Percentiles rank a stretch among this genome's conserved stretches.
Evolutionary conservation across 2,888 invertebrate species (phyloP).

Genomic region (Melinaea menophilus): DNA sequence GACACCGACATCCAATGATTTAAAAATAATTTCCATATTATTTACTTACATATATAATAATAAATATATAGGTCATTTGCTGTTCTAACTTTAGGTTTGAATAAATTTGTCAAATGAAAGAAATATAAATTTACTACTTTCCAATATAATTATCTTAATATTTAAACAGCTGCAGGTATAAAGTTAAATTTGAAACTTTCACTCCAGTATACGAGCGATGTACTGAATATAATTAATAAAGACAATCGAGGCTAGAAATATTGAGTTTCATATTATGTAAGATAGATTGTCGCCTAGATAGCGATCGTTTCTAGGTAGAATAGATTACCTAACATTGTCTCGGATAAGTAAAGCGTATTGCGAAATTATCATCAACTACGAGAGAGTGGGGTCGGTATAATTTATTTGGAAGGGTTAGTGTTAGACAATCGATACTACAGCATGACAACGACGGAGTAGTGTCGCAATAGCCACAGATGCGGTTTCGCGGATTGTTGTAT

Average conservation of each 20-base stretch:
- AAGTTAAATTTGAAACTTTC: constrained; percentile 3
- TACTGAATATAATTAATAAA: constrained; percentile 3
- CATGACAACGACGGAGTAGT: constrained; percentile 21
- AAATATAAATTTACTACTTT: no score
- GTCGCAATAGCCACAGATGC: constrained; percentile 38
- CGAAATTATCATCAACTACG: constrained; percentile 23
- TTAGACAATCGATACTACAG: constrained; percentile 10
- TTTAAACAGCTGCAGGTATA: not conserved
- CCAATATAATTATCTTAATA: no score
- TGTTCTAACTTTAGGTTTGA: no score
- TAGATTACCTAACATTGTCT: constrained; percentile 31
- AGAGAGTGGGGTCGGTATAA: not conserved
- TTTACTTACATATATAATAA: no score
- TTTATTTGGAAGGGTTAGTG: not conserved
- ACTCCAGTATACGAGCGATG: not conserved
- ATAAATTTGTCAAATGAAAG: no score
- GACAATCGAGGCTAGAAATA: constrained; percentile 5
- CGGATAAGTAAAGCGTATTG: constrained; percentile 26
- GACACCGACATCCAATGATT: no score
- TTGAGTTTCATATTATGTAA: constrained; percentile 31
- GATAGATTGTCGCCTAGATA: constrained; percentile 30
- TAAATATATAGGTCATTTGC: no score
- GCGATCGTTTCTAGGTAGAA: constrained; percentile 30
- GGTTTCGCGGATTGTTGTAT: constrained; percentile 50
- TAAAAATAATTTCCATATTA: no score